Evolutionary conservation across 2,888 invertebrate genomes (phyloP), one percentile per base, ranked within the genome.

Genomic region (Drosophila colorata): DNA sequence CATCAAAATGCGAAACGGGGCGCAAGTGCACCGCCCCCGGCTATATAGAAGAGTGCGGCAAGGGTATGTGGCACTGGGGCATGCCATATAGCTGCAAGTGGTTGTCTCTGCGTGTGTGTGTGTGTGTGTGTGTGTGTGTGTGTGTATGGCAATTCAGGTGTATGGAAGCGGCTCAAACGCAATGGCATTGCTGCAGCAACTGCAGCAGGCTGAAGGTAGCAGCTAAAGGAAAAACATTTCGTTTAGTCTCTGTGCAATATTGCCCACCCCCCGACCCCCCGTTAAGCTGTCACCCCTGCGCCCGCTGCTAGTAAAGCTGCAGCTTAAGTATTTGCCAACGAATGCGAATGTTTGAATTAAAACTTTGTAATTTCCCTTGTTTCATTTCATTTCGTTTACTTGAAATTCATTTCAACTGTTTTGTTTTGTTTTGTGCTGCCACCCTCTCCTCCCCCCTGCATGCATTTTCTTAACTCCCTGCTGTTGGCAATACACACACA

Each of bases 321-420:
- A 88, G 81, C 81, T 87, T 85, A 82, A 83, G 86, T 86, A 83
- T 83, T 83, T 83, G 78, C 69, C 69, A 81, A 69, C 85, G 82
- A 85, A 80, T 84, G 85, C 82, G 87, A 88, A 81, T 86, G 81
- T 84, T 85, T 85, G 85, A 84, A 85, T 85, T 85, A 85, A 85
- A 85, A 85, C 85, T 85, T 85, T 88, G 85, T 85, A 88, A 88
- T 85, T 85, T 85, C 88, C 87, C 85, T 84, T 88, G 85, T 85
- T 88, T 85, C 85, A 88, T 87, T 83, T 87, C 85, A 84, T 84
- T 88, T 88, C 87, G 83, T 69, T 83, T 80, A 82, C 83, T 83
- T 79, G 80, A 86, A 87, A 88, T 87, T 81, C 88, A 87, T 88
- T 88, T 85, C 81, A 65, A 67, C 76, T 60, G 69, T 68, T 87